Conservation (phyloP, 2,888 invertebrate species). For the Antitype chi region DNA sequence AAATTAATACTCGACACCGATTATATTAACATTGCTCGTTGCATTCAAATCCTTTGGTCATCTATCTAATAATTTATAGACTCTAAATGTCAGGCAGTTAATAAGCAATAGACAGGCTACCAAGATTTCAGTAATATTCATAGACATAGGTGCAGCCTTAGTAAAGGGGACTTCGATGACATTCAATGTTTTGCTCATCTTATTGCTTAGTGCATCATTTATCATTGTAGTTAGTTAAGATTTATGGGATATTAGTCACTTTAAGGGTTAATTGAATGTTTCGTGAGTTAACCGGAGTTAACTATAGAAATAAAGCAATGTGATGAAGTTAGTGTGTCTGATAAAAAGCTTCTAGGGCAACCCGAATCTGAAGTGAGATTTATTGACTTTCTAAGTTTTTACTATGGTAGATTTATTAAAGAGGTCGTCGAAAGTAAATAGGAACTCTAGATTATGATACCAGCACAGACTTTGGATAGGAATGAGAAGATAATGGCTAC, state of each 20-base stretch:
- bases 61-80: constrained; percentile 32
- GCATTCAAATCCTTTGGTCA: constrained; percentile 19
- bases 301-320: neutral
- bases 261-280: too few relatives aligned
- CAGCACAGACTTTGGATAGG: neutral
- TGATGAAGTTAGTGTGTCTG: neutral
- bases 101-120: constrained; percentile 24
- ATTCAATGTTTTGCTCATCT: constrained; percentile 17
- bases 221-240: neutral
- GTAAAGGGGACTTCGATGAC: constrained; percentile 2
- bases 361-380: neutral
- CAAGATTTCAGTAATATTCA: constrained; percentile 22
- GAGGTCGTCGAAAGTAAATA: neutral
- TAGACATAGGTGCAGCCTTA: neutral
- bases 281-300: neutral
- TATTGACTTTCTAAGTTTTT: neutral
- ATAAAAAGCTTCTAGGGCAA: neutral
- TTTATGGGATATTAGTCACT: neutral
- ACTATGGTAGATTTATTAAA: too few relatives aligned
- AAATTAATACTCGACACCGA: constrained; percentile 10
- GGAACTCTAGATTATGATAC: neutral
- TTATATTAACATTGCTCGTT: constrained; percentile 23
- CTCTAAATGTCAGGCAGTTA: constrained; percentile 44
- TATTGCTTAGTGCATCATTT: constrained; percentile 1
- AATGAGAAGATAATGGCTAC: neutral